Conservation (phyloP, 1,140 invertebrate species). For the Trinorchestia longiramus region DNA sequence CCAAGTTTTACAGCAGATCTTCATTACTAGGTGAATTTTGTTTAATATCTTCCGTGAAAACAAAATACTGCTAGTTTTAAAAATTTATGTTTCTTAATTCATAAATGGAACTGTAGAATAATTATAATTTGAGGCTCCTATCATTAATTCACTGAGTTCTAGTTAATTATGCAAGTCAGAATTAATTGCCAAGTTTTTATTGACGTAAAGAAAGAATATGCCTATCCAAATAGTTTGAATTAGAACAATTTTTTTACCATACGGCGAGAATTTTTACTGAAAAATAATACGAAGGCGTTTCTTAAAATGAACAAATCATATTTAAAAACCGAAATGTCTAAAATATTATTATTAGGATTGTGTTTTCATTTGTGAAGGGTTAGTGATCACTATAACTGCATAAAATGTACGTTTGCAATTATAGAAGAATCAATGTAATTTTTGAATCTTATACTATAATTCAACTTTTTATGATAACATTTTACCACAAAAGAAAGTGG, state of each 20-base stretch:
- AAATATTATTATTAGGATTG: background rate
- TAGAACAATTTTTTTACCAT: background rate
- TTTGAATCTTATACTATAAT: background rate
- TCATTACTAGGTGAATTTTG: background rate
- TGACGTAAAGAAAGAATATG: background rate
- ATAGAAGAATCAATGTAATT: background rate
- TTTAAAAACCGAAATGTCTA: background rate
- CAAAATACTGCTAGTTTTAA: background rate
- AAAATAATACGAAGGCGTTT: background rate
- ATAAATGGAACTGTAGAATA: background rate
- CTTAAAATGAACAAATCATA: background rate
- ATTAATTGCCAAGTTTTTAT: background rate
- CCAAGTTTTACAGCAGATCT: background rate
- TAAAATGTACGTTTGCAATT: background rate
- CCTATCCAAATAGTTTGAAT: background rate
- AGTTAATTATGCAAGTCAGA: background rate
- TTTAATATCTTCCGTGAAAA: background rate
- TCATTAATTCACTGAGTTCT: background rate
- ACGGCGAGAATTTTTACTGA: background rate
- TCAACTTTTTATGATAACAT: background rate
- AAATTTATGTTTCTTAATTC: background rate
- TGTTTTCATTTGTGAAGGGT: background rate
- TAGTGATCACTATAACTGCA: background rate
- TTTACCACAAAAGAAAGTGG: background rate
- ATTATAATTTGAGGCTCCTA: background rate